Evolutionary conservation across 2,888 invertebrate species (phyloP), one percentile per base, ranked within the genome.

Genomic region (Gryllus longicercus): DNA sequence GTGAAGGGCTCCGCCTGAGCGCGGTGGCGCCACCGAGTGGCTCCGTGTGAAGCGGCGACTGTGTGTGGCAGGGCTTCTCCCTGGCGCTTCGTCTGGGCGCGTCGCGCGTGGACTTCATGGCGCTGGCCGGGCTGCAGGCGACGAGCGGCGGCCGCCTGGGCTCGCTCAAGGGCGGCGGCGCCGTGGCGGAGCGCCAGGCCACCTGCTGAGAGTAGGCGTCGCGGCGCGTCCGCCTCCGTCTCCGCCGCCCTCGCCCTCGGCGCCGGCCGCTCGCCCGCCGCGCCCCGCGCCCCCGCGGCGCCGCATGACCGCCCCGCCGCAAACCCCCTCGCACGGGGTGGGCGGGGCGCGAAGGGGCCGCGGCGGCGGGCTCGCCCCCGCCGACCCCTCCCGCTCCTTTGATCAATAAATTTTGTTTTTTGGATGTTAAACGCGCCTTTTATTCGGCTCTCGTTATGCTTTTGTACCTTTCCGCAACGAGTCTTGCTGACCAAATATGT

Each of bases 101-200:
- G 63, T 63, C 63, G 63, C n/a, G 63, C 63, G 63, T n/a, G 3
- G 63, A 63, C 63, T 63, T 63, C 63, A 14, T 63, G 16, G 63
- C 63, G 63, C 63, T 63, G 63, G 63, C 63, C 63, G 63, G 63
- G 16, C 63, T 63, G 63, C 63, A 63, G 14, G 63, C 63, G 63
- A 63, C 63, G 63, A 63, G 63, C 63, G 63, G 16, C 16, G 63
- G n/a, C 16, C 63, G 63, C 14, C 16, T 63, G 38, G 38, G n/a
- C 14, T n/a, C n/a, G 63, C 63, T n/a, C 63, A 63, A 63, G 63
- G 63, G n/a, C 63, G 63, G 63, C 63, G 63, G 63, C 63, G 63
- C 63, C 63, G 63, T 18, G 3, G 63, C 63, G 4, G 63, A 14
- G 63, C n/a, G 16, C n/a, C 16, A 63, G 63, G 63, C 63, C 16